Evolutionary conservation across 2,888 invertebrate genomes (phyloP).

Genomic region (Ephialtes manifestator): DNA sequence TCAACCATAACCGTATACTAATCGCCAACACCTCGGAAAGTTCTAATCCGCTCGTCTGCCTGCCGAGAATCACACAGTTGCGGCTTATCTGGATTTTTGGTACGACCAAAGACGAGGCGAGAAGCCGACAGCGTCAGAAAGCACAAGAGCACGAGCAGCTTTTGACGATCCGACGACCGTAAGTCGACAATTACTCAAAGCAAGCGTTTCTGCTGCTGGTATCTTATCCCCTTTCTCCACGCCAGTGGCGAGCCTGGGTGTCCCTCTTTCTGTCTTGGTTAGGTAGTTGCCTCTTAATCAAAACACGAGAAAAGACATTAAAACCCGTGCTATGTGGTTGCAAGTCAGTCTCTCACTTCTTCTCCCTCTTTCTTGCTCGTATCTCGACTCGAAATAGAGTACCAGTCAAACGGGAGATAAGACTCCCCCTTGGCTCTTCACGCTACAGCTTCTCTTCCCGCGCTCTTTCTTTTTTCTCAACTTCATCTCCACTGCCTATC

Average conservation of each 20-base stretch:
- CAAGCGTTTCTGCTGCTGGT: slow-evolving; percentile 61
- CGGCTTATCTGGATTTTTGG: slow-evolving; percentile 76
- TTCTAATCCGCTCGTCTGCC: slow-evolving; percentile 57
- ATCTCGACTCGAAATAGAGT: slow-evolving; percentile 83
- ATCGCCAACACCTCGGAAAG: slow-evolving; percentile 63
- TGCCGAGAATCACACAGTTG: slow-evolving; percentile 22
- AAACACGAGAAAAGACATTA: slow-evolving; percentile 85
- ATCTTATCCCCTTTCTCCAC: slow-evolving; percentile 43
- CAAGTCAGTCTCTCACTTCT: slow-evolving; percentile 5
- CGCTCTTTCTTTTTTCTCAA: slow-evolving; percentile 36
- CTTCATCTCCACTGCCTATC: slow-evolving; percentile 51
- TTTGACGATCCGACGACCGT: slow-evolving; percentile 78
- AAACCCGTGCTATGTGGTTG: slow-evolving; percentile 77
- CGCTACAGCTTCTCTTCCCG: slow-evolving; percentile 39
- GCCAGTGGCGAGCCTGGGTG: slow-evolving; percentile 39
- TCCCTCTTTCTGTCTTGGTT: slow-evolving; percentile 69
- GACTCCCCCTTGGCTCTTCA: slow-evolving; percentile 80
- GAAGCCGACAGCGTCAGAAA: slow-evolving; percentile 52
- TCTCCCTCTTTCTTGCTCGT: slow-evolving; percentile 65
- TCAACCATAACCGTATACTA: slow-evolving; percentile 49
- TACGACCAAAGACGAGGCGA: slow-evolving; percentile 50
- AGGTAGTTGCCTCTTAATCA: slow-evolving; percentile 83
- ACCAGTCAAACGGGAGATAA: slow-evolving; percentile 83
- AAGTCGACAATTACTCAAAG: slow-evolving; percentile 84
- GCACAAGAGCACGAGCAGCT: slow-evolving; percentile 70